phyloP scores from a whole-genome alignment of 2,797 vertebrate species.

The Hemibagrus guttatus region DNA sequence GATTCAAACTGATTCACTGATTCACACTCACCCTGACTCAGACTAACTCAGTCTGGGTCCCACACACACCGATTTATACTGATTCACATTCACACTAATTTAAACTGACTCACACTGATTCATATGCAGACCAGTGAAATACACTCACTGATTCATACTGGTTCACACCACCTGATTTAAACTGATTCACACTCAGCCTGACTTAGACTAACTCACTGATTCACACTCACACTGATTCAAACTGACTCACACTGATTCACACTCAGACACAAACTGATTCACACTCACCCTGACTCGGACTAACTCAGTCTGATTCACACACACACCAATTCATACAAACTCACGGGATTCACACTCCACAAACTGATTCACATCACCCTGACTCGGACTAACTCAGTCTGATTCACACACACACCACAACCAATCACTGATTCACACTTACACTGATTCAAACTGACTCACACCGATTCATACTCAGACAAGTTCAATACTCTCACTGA shows the following conservation, averaged over 20 bases:
- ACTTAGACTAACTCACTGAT: not conserved
- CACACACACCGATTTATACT: not conserved
- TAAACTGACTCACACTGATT: constrained; percentile 20
- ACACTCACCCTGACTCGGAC: not conserved
- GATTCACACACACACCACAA: too few species aligned
- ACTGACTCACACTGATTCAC: not conserved
- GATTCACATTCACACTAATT: not conserved
- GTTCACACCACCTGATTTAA: constrained; percentile 37
- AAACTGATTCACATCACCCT: not conserved
- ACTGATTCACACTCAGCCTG: constrained; percentile 13
- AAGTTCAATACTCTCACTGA: too few species aligned
- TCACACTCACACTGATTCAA: not conserved
- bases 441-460: not conserved
- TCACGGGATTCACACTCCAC: too few species aligned
- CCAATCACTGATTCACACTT: not conserved
- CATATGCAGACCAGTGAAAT: too few species aligned
- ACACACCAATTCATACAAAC: too few species aligned
- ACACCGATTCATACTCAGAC: not conserved
- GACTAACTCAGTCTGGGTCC: too few species aligned
- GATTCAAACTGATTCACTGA: not conserved
- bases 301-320: constrained; percentile 25
- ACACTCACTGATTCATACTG: too few species aligned
- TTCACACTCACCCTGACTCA: not conserved
- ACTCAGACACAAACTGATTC: not conserved
- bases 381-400: too few species aligned